phyloP scores from a whole-genome alignment of 53 echinoderm and acorn worm species.

The Mesocentrotus franciscanus region DNA sequence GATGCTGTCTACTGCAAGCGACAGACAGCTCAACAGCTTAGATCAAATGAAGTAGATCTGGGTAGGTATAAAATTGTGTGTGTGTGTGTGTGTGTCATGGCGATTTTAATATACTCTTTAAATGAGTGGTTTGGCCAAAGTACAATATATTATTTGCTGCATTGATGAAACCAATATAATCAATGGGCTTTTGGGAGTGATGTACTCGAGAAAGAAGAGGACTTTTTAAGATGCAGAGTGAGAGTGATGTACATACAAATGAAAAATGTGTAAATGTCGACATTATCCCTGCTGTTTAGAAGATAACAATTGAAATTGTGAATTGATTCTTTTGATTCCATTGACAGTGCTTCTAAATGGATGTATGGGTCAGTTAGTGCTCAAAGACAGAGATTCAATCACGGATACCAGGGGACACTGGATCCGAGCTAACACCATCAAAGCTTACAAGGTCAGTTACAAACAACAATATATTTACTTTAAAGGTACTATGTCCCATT shows the following conservation, averaged over 20 bases:
- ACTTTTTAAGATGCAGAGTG: neutral
- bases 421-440: conserved; percentile 46
- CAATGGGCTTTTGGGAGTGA: too few species aligned
- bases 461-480: neutral
- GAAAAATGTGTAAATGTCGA: neutral
- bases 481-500: neutral
- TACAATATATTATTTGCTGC: neutral
- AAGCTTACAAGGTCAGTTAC: conserved; percentile 36
- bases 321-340: neutral
- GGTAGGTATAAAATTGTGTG: conserved; percentile 8
- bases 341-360: conserved; percentile 49
- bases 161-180: neutral
- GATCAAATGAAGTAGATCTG: conserved; percentile 54
- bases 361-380: conserved; percentile 46
- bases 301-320: neutral
- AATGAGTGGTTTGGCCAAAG: neutral
- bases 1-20: conserved; percentile 70
- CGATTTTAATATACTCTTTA: neutral
- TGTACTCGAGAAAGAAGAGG: too few species aligned
- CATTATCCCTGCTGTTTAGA: neutral
- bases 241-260: neutral
- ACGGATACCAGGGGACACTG: conserved; percentile 45
- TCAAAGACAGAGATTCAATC: conserved; percentile 38
- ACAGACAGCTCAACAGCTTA: conserved; percentile 48
- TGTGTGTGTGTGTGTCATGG: neutral